Percentiles rank a stretch among this genome's conserved stretches.
Evolutionary conservation across 2,888 invertebrate species (phyloP).

Genomic region (Drosophila leonis): DNA sequence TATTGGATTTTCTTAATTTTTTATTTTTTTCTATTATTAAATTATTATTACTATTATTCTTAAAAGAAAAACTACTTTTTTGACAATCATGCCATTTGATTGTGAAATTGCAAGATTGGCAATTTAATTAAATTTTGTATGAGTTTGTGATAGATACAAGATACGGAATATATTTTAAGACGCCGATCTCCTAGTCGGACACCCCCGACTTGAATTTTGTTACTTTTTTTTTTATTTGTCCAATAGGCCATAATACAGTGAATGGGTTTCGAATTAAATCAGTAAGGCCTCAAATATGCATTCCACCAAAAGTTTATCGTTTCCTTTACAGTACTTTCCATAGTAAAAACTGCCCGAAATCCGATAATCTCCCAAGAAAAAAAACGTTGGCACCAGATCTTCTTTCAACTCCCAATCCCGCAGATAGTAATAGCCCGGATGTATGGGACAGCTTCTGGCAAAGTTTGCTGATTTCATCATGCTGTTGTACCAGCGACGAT

Average conservation of each 20-base stretch:
- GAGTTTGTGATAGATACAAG: no score
- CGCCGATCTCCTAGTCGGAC: no score
- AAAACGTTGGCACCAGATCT: slow-evolving; percentile 56
- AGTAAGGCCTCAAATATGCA: slow-evolving; percentile 1
- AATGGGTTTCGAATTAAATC: neutral
- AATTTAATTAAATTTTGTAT: no score
- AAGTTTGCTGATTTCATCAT: slow-evolving; percentile 66
- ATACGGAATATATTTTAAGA: no score
- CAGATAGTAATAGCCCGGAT: slow-evolving; percentile 60
- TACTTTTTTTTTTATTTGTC: no score
- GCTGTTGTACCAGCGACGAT: slow-evolving; percentile 56
- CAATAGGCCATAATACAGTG: neutral
- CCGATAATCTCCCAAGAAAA: slow-evolving; percentile 67
- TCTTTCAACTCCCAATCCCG: slow-evolving; percentile 53
- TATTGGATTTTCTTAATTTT: no score
- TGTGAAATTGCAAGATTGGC: no score
- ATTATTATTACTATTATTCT: no score
- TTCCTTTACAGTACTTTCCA: slow-evolving; percentile 42
- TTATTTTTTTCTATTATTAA: no score
- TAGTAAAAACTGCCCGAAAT: slow-evolving; percentile 53
- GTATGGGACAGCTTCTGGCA: slow-evolving; percentile 54
- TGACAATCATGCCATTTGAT: no score
- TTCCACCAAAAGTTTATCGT: slow-evolving; percentile 6
- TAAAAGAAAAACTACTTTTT: no score
- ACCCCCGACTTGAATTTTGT: no score